phyloP scores from a whole-genome alignment of 1,140 invertebrate species.

The Chelonus insularis region DNA sequence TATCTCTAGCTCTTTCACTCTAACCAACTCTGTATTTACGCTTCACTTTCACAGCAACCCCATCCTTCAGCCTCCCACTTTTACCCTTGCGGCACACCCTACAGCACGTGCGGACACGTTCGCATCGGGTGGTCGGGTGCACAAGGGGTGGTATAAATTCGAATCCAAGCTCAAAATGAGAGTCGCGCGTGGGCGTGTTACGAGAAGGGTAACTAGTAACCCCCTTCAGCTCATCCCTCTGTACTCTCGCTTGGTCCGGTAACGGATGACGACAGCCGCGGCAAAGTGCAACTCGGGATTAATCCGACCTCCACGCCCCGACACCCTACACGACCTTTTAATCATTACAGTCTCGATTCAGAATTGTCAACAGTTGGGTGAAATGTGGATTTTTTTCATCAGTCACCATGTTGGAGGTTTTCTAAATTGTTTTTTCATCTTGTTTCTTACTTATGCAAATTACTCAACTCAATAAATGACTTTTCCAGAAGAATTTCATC shows the following conservation, averaged over 20 bases:
- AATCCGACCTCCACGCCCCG: background rate
- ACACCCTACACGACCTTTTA: background rate
- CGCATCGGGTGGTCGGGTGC: slow-evolving; percentile 25
- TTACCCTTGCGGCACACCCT: slow-evolving; percentile 1
- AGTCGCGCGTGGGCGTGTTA: background rate
- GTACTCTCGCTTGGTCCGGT: background rate
- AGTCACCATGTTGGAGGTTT: too few relatives aligned
- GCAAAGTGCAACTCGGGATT: slow-evolving; percentile 11
- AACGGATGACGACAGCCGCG: slow-evolving; percentile 20
- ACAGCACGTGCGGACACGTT: slow-evolving; percentile 40
- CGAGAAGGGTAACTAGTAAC: slow-evolving; percentile 11
- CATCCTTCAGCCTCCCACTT: background rate
- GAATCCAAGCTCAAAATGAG: slow-evolving; percentile 18
- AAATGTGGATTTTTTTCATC: too few relatives aligned
- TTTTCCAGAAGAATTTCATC: too few relatives aligned
- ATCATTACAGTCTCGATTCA: background rate
- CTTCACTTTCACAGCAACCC: background rate
- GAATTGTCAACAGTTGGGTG: too few relatives aligned
- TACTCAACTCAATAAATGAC: too few relatives aligned
- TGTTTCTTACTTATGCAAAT: too few relatives aligned
- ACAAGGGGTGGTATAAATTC: slow-evolving; percentile 6
- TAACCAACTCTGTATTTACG: too few relatives aligned
- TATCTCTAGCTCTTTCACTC: too few relatives aligned
- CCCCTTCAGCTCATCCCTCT: background rate
- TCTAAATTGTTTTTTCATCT: too few relatives aligned